Conservation (phyloP, 2,797 vertebrate genomes). For the Notolepis coatsorum region DNA sequence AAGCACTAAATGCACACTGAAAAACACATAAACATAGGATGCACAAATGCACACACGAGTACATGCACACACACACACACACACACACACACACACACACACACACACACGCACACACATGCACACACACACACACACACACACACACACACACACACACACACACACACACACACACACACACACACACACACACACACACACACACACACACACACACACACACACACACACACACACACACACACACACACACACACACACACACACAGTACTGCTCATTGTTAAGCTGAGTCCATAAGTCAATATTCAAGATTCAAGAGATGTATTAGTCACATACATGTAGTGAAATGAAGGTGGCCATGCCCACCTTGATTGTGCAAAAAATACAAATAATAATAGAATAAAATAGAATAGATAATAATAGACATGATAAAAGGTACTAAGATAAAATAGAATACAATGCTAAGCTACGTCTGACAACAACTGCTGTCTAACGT, state of each 20-base stretch:
- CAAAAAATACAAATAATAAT: too few relatives aligned
- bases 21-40: constrained; percentile 49
- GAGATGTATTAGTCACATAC: too few relatives aligned
- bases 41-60: too few relatives aligned
- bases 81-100: constrained; percentile 13
- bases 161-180: too few relatives aligned
- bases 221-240: background rate
- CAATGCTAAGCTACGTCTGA: too few relatives aligned
- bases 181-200: background rate
- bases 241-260: background rate
- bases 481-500: too few relatives aligned
- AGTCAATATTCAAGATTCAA: too few relatives aligned
- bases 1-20: constrained; percentile 69
- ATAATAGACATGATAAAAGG: too few relatives aligned
- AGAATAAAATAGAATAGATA: too few relatives aligned
- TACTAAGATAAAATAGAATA: too few relatives aligned
- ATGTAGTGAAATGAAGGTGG: too few relatives aligned
- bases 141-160: background rate
- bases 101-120: constrained; percentile 21
- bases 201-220: background rate
- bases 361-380: too few relatives aligned
- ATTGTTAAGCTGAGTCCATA: constrained; percentile 43
- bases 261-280: background rate
- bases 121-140: constrained; percentile 24
- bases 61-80: constrained; percentile 1